These are phyloP conservation scores for Pseudopipra pipra DNA, from an alignment of 2,113 vertebrate genomes.

Conservation along the genomic window DNA sequence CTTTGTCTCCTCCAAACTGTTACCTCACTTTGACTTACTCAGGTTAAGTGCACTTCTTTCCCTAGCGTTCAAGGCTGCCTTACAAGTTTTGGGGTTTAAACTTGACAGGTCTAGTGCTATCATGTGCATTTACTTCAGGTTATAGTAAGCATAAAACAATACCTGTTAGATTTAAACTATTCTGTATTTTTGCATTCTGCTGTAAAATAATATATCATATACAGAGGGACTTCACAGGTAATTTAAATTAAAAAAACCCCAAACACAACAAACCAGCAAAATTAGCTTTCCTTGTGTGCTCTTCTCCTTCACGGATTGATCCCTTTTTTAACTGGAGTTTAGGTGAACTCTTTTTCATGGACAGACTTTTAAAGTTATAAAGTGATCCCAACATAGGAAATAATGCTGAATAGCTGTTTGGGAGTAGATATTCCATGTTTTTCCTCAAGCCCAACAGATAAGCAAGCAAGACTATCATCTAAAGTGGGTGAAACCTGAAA, in stretches of 20 bases:
- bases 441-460: neutral
- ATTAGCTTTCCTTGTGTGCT: neutral
- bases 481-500: neutral
- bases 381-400: neutral
- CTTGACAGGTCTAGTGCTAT: neutral
- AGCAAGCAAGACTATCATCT: neutral
- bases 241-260: neutral
- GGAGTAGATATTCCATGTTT: neutral
- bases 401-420: neutral
- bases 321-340: neutral
- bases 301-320: neutral
- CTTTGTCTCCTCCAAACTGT: neutral
- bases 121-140: neutral
- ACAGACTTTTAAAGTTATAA: neutral
- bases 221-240: neutral
- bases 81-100: neutral
- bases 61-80: neutral
- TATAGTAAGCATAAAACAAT: neutral
- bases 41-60: neutral
- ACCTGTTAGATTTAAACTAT: neutral
- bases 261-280: neutral
- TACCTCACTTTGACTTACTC: neutral
- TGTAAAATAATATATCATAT: neutral
- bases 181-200: neutral
- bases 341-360: neutral